phyloP scores from a whole-genome alignment of 2,797 vertebrate species.

The Spea hammondii region DNA sequence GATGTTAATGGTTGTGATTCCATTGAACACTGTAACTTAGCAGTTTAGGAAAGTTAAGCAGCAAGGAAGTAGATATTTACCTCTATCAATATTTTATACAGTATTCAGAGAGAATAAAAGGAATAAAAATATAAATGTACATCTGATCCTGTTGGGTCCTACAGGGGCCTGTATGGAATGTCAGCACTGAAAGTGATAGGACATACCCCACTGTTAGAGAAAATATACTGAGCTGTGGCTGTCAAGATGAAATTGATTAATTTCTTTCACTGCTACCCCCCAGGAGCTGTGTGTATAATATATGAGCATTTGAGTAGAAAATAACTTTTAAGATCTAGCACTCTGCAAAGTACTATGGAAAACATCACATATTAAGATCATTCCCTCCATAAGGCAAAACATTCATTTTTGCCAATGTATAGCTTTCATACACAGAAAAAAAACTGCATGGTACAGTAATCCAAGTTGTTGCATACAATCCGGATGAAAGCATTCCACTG shows the following conservation, averaged over 20 bases:
- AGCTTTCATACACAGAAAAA: too few species aligned
- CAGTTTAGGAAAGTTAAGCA: background rate
- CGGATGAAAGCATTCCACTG: too few species aligned
- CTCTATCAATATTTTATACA: slow-evolving; percentile 13
- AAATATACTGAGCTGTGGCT: slow-evolving; percentile 42
- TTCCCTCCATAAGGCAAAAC: too few species aligned
- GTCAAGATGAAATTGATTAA: slow-evolving; percentile 44
- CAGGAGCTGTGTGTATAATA: slow-evolving; percentile 16
- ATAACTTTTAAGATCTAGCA: background rate
- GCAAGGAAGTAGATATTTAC: background rate
- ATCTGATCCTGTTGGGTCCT: slow-evolving; percentile 27
- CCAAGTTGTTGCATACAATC: too few species aligned
- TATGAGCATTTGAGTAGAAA: background rate
- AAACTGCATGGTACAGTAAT: too few species aligned
- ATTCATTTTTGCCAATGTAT: too few species aligned
- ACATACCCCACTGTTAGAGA: slow-evolving; percentile 41
- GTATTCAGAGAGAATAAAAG: slow-evolving; percentile 2
- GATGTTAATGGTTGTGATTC: background rate
- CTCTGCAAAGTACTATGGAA: background rate
- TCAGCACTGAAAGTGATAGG: slow-evolving; percentile 43
- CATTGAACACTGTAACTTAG: background rate
- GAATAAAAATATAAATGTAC: slow-evolving; percentile 23
- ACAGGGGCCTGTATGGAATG: slow-evolving; percentile 36
- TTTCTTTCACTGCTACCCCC: slow-evolving; percentile 41
- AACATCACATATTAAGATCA: background rate